Evolutionary conservation across 2,113 vertebrate species (phyloP), one percentile per base, ranked within the genome.

Genomic region (Heloderma charlesbogerti): DNA sequence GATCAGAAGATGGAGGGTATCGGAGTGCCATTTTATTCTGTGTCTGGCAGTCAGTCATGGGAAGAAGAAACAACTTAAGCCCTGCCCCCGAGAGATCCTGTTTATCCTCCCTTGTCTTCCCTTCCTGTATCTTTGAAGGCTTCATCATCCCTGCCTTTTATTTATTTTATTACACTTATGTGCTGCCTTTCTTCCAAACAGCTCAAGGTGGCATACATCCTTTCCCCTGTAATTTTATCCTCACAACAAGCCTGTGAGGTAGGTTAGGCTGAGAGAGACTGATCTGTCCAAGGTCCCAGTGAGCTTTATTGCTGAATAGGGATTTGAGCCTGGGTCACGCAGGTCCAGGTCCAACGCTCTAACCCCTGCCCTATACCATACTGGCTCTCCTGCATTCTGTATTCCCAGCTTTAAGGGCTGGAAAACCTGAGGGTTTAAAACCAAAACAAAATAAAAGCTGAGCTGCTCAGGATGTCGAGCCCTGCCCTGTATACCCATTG

Each of bases 401-500:
- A 25, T 69, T 67, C 45, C 6, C 10, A n/a, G 43, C 77, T 67
- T 7, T 79, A 37, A 80, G 40, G 75, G 67, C 40, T 80, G 67
- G 87, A 88, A n/a, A 79, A 67, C 83, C 29, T 84, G 27, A 67
- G 60, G 2, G 10, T 63, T 63, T 37, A 74, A 74, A 72, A 34
- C 34, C 69, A 72, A 29, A 29, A 13, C 15, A 22, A 63, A 79
- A 79, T 3, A 13, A 37, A 45, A 45, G 31, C 25, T n/a, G 45
- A 8, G 57, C 51, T 34, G 2, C 34, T 40, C 7, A 66, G 45
- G 51, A 37, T 27, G 20, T 3, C 4, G 43, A 18, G 25, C 40
- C 77, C 82, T 1, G 4, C 22, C 8, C 3, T 0, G 0, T 51
- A 18, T 66, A 7, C 25, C 5, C 1, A 29, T 45, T 29, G n/a